Evolutionary conservation across 2,888 invertebrate genomes (phyloP), one percentile per base, ranked within the genome.

Genomic region (Tillus elongatus): DNA sequence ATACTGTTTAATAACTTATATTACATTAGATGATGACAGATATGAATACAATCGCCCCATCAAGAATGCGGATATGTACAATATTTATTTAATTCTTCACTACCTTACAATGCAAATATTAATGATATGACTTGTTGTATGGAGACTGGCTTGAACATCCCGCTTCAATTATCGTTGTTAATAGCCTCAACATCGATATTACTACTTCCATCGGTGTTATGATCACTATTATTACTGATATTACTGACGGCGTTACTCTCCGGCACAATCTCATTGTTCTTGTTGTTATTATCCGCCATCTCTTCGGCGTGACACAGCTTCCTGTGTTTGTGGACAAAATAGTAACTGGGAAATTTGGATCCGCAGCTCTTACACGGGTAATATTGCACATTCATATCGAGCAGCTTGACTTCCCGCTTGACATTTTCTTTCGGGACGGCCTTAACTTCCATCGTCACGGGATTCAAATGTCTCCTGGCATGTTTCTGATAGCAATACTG

Each of bases 311-410:
- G 90, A 56, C 89, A 89, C 53, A 82, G 66, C 67, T 89, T 89
- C 35, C 88, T 71, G 60, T 91, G 91, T 58, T 91, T 91, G 61
- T 91, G 90, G 13, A 90, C 90, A 68, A 91, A 91, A 67, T 91
- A 91, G 61, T 91, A 91, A 47, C 88, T 89, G 1, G 91, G 91
- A 61, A 91, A 91, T 63, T 90, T 90, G 52, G 79, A 85, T 12
- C 91, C 90, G 64, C 91, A 91, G 1, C 85, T 88, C 66, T 90
- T 91, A 66, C 91, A 91, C 0, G 91, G 90, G 66, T 90, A 91
- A 68, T 90, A 91, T 62, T 90, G 90, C 0, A 90, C 77, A 54
- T 89, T 81, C 62, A 87, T 75, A 52, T 84, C 82, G 33, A 81
- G 60, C 3, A 79, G 69, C 35, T 75, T 70, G 2, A 79, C 79